Conservation (phyloP, 2,888 invertebrate genomes). For the Catonia carolina region DNA sequence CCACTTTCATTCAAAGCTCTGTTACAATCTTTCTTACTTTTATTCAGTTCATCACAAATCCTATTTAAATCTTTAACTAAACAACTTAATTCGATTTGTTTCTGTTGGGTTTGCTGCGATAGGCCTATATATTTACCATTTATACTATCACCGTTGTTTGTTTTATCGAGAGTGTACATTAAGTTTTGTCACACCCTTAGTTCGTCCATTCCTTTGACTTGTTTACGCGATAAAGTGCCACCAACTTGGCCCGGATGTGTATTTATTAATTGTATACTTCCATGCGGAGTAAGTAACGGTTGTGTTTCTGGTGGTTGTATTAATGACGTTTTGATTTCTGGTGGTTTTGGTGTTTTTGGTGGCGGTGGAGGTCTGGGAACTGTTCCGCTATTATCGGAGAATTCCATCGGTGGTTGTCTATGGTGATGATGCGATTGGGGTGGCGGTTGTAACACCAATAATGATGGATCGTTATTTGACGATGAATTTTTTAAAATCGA, state of each 20-base stretch:
- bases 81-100: too few relatives aligned
- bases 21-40: too few relatives aligned
- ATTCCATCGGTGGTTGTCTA: constrained; percentile 26
- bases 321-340: constrained; percentile 39
- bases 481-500: constrained; percentile 29
- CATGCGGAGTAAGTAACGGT: constrained; percentile 42
- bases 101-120: too few relatives aligned
- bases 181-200: constrained; percentile 69
- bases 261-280: constrained; percentile 24
- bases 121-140: too few relatives aligned
- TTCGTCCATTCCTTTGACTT: constrained; percentile 71
- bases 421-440: constrained; percentile 24
- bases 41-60: too few relatives aligned
- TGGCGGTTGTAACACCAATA: constrained; percentile 18
- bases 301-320: constrained; percentile 49
- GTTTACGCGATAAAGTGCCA: constrained; percentile 58
- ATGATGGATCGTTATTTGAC: constrained; percentile 11
- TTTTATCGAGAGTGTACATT: too few relatives aligned
- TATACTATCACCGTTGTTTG: too few relatives aligned
- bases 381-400: constrained; percentile 26
- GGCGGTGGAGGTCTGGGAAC: constrained; percentile 34
- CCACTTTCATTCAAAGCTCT: too few relatives aligned
- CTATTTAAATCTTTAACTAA: too few relatives aligned
- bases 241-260: constrained; percentile 37
- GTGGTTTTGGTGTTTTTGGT: constrained; percentile 46